Evolutionary conservation across 1,140 invertebrate genomes (phyloP).

Genomic region (Harlomillsia oculata): DNA sequence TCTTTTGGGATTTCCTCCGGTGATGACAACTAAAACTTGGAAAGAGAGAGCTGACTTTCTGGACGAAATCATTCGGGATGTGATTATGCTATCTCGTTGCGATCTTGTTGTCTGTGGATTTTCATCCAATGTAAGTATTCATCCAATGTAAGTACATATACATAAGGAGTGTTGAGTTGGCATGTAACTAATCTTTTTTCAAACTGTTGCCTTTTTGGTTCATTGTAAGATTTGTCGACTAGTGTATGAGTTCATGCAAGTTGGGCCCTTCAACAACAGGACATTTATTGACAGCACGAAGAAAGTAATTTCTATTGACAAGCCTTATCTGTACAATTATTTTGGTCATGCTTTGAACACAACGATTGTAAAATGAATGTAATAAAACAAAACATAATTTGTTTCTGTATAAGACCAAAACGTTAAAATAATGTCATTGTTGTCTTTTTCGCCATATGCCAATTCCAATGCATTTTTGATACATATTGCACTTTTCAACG

Average conservation of each 20-base stretch:
- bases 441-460: too few relatives aligned
- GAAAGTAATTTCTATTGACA: neutral
- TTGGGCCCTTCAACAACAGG: neutral
- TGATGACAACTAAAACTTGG: neutral
- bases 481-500: too few relatives aligned
- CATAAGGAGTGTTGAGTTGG: neutral
- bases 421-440: too few relatives aligned
- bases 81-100: slow-evolving; percentile 6
- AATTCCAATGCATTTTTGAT: too few relatives aligned
- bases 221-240: neutral
- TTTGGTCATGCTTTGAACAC: neutral
- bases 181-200: too few relatives aligned
- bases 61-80: slow-evolving; percentile 6
- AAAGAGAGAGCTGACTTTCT: neutral
- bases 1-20: neutral
- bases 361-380: too few relatives aligned
- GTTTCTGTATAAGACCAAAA: too few relatives aligned
- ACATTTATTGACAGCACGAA: neutral
- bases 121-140: slow-evolving; percentile 10
- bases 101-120: slow-evolving; percentile 18
- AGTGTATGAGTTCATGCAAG: slow-evolving; percentile 2
- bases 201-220: too few relatives aligned
- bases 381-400: too few relatives aligned
- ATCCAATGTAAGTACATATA: neutral
- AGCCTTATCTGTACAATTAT: neutral